Evolutionary conservation across 2,888 invertebrate genomes (phyloP), one percentile per base, ranked within the genome.

Genomic region (Caenorhabditis angaria): DNA sequence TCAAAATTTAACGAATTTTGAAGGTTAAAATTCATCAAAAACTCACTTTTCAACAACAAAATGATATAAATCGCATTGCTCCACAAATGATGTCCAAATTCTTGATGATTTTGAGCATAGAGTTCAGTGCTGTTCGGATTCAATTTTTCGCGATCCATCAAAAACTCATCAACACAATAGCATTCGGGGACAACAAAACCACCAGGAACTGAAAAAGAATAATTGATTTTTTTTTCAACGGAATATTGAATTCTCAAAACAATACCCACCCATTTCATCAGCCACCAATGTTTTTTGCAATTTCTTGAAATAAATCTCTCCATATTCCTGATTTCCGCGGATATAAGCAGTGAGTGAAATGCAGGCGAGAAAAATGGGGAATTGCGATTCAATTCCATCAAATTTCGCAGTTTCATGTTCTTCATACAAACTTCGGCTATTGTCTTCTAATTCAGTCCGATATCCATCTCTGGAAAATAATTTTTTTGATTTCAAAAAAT

Each of bases 381-480:
- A 99, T 88, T 99, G 97, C 78, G 94, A 94, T 89, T 99, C 99
- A 18, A 97, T 91, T 53, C 93, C 93, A 87, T 97, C 96, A 89
- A 96, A 99, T 81, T 91, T 91, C 89, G 94, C 95, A 1, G 96
- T 92, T 90, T 97, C 96, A 20, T 95, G 94, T 84, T 93, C 92
- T 79, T 92, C 91, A 88, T 97, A 97, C 89, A 93, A 94, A 81
- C 92, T 91, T 77, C 92, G 90, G 61, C 90, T 91, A 50, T 91
- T 91, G 88, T 95, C 93, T 89, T 99, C 97, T 10, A 94, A 87
- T 27, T 92, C 93, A 75, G 94, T 93, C 82, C 94, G 93, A 88
- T 92, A 96, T 0, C 99, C 99, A 89, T 99, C 99, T 47, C 99
- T 91, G n/a, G n/a, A n/a, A n/a, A n/a, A n/a, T n/a, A n/a, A n/a